These are phyloP conservation scores for Perizoma affinitatum DNA, from an alignment of 2,888 invertebrate species.

Conservation along the genomic window DNA sequence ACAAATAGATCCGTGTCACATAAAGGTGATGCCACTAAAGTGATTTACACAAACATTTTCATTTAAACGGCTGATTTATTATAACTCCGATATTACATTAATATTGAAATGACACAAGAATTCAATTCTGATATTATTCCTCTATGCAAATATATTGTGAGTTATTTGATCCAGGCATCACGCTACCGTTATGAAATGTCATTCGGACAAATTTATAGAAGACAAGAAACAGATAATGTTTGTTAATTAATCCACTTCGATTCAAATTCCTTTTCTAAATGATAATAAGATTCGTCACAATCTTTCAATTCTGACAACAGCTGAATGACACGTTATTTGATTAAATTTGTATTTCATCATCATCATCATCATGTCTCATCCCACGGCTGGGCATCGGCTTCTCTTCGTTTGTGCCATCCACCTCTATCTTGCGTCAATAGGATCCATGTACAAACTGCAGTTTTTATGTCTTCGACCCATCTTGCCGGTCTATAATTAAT, in stretches of 20 bases:
- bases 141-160: conserved; percentile 37
- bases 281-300: conserved; percentile 16
- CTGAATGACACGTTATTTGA: background rate
- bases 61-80: conserved; percentile 40
- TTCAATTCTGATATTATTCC: conserved; percentile 33
- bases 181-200: conserved; percentile 42
- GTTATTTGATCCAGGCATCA: conserved; percentile 34
- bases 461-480: no score
- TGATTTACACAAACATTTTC: conserved; percentile 37
- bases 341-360: background rate
- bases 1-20: conserved; percentile 20
- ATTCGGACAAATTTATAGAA: conserved; percentile 30
- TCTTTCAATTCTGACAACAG: conserved; percentile 4
- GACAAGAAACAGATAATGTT: conserved; percentile 23
- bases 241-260: conserved; percentile 31
- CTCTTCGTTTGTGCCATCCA: no score
- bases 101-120: conserved; percentile 39
- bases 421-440: no score
- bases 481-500: no score
- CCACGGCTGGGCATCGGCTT: no score
- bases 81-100: conserved; percentile 39
- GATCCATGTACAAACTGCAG: no score
- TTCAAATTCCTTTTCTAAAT: conserved; percentile 25
- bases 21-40: conserved; percentile 30
- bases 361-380: no score